Conservation (phyloP, 2,797 vertebrate species). For the Steatocranus sp. region DNA sequence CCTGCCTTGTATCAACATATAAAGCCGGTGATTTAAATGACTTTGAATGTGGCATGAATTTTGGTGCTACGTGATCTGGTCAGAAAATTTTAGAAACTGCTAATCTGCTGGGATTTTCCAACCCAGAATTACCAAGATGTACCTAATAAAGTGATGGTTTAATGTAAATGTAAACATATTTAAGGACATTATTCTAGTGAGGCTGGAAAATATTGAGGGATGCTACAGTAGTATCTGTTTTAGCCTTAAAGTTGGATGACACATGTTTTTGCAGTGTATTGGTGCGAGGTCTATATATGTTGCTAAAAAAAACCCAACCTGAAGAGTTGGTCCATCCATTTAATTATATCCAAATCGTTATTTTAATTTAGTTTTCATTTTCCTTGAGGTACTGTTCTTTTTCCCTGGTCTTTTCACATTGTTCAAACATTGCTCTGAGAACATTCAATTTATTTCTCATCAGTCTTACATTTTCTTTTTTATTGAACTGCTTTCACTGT, state of each 20-base stretch:
- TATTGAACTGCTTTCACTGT: not conserved
- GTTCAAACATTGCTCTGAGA: not conserved
- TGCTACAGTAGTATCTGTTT: not conserved
- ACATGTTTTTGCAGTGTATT: not conserved
- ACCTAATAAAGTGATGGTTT: not conserved
- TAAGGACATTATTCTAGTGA: not conserved
- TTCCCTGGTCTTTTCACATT: not conserved
- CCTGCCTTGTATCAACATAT: not conserved
- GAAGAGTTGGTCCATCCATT: fast-evolving
- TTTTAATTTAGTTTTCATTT: not conserved
- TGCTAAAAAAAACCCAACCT: fast-evolving
- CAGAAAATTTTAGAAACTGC: not conserved
- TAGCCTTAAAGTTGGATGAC: too few species aligned
- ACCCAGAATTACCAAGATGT: not conserved
- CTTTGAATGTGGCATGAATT: not conserved
- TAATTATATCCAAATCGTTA: not conserved
- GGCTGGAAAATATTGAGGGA: not conserved
- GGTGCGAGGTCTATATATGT: not conserved
- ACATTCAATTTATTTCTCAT: not conserved
- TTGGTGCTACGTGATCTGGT: not conserved
- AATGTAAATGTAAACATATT: not conserved
- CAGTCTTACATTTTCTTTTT: not conserved
- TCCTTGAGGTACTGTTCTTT: not conserved
- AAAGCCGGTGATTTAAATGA: not conserved
- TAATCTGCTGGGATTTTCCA: not conserved